phyloP scores from a whole-genome alignment of 1,140 invertebrate species.

The Pogonus chalceus region DNA sequence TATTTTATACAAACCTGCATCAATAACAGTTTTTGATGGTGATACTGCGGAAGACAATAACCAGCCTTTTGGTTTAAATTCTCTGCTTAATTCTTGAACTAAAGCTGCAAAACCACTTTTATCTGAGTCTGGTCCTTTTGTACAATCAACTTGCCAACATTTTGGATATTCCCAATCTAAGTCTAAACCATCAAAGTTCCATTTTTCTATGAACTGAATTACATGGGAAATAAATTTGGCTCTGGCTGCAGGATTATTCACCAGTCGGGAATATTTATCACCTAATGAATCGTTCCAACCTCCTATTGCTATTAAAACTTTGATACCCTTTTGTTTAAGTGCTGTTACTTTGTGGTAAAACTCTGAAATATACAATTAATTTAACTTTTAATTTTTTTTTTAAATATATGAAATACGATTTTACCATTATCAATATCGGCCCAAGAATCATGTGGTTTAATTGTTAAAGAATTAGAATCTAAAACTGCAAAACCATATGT shows the following conservation, averaged over 20 bases:
- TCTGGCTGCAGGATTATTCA: slow-evolving; percentile 43
- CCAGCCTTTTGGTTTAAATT: slow-evolving; percentile 59
- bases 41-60: slow-evolving; percentile 75
- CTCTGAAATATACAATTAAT: slow-evolving; percentile 24
- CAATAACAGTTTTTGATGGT: slow-evolving; percentile 69
- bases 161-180: slow-evolving; percentile 65
- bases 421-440: slow-evolving; percentile 56
- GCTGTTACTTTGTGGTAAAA: slow-evolving; percentile 54
- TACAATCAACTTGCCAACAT: slow-evolving; percentile 68
- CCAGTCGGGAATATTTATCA: slow-evolving; percentile 51
- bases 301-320: slow-evolving; percentile 59
- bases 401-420: slow-evolving; percentile 4
- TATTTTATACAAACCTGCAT: no score
- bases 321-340: slow-evolving; percentile 47
- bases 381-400: not conserved
- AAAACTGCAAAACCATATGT: slow-evolving; percentile 63
- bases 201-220: slow-evolving; percentile 49
- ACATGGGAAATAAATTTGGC: slow-evolving; percentile 47
- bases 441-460: slow-evolving; percentile 52
- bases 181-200: slow-evolving; percentile 59
- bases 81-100: slow-evolving; percentile 56
- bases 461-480: slow-evolving; percentile 40
- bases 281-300: slow-evolving; percentile 60
- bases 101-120: slow-evolving; percentile 62
- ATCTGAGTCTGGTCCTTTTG: slow-evolving; percentile 62